These are phyloP conservation scores for Serranus cabrilla DNA, from an alignment of 2,797 vertebrate species.

Conservation along the genomic window DNA sequence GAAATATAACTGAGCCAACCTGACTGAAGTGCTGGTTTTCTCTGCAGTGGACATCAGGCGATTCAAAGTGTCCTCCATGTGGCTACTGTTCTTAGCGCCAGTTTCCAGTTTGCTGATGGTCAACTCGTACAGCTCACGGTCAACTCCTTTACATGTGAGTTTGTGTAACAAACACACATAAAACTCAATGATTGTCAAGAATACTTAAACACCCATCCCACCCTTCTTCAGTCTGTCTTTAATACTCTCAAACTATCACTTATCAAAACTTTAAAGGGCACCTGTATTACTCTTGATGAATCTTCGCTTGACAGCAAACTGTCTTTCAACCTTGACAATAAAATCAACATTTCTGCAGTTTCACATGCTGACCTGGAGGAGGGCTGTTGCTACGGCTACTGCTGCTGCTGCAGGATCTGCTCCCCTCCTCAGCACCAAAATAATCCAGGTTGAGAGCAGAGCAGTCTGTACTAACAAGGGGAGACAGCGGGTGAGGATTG, in stretches of 20 bases:
- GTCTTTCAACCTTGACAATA: not conserved
- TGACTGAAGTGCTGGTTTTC: constrained; percentile 89
- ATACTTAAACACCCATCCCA: not conserved
- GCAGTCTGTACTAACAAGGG: constrained; percentile 84
- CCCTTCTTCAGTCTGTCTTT: not conserved
- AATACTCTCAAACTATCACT: too few species aligned
- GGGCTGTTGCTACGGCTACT: constrained; percentile 83
- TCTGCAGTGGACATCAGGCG: constrained; percentile 92
- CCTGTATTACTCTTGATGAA: too few species aligned
- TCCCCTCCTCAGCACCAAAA: constrained; percentile 94
- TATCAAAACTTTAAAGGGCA: too few species aligned
- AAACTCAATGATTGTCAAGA: not conserved
- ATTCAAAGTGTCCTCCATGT: constrained; percentile 88
- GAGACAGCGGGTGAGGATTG: constrained; percentile 51
- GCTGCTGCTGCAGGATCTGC: constrained; percentile 83
- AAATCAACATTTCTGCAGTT: constrained; percentile 10
- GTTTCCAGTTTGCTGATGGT: constrained; percentile 91
- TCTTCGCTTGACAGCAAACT: too few species aligned
- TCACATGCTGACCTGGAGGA: constrained; percentile 92
- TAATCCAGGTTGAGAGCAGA: constrained; percentile 94
- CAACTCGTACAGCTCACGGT: constrained; percentile 93
- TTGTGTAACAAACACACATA: constrained; percentile 19
- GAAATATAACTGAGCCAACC: constrained; percentile 76
- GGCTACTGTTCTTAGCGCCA: constrained; percentile 74
- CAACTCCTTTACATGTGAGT: constrained; percentile 83